Conservation (phyloP, 1,140 invertebrate genomes). For the Oedothorax gibbosus region DNA sequence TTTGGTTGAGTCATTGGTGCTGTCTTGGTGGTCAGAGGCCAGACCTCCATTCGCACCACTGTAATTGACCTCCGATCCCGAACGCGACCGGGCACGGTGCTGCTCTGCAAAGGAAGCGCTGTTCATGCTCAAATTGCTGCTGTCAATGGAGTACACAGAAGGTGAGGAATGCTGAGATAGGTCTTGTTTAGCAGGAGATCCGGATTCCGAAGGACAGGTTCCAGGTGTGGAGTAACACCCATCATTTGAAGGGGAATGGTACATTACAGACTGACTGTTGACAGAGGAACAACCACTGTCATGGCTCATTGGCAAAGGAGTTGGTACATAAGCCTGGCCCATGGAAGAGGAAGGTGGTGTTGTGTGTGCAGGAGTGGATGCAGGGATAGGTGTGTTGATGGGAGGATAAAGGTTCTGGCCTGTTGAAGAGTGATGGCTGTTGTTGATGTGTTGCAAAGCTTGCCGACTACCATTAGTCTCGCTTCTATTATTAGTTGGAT, state of each 20-base stretch:
- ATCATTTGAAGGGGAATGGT: constrained; percentile 56
- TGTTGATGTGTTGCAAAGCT: constrained; percentile 7
- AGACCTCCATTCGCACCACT: constrained; percentile 16
- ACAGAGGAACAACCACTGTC: constrained; percentile 56
- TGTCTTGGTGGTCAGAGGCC: constrained; percentile 5
- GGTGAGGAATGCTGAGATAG: constrained; percentile 55
- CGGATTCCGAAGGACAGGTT: constrained; percentile 52
- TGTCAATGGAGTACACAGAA: constrained; percentile 55
- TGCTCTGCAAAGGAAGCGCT: constrained; percentile 24
- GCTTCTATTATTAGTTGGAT: constrained; percentile 12
- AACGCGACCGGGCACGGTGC: constrained; percentile 36
- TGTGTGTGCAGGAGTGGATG: constrained; percentile 58
- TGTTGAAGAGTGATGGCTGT: constrained; percentile 36
- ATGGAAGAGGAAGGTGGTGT: constrained; percentile 55
- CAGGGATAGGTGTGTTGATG: constrained; percentile 60
- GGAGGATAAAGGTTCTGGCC: constrained; percentile 59
- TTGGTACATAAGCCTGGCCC: constrained; percentile 61
- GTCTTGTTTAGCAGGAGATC: constrained; percentile 58
- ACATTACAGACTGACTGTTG: constrained; percentile 54
- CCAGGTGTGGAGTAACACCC: constrained; percentile 54
- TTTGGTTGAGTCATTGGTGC: constrained; percentile 37
- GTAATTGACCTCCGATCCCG: constrained; percentile 33
- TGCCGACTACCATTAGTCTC: constrained; percentile 12
- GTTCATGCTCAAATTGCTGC: constrained; percentile 52
- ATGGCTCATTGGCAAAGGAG: constrained; percentile 48